Evolutionary conservation across 2,888 invertebrate genomes (phyloP), one percentile per base, ranked within the genome.

Genomic region (Microctonus aethiopoides): DNA sequence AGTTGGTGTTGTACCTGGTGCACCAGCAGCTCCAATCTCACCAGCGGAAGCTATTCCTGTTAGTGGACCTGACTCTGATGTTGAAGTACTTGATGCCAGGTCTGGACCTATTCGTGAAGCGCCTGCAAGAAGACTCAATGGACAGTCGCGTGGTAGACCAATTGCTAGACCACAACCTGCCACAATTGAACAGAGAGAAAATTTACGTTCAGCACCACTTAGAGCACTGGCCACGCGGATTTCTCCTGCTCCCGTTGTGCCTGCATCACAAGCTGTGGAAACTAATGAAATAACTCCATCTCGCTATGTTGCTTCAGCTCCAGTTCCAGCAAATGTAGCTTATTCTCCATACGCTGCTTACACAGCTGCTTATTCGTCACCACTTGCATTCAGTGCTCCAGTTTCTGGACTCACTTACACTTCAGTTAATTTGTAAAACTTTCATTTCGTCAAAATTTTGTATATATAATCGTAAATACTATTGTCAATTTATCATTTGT

Each of bases 211-310:
- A 62, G 67, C 64, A 24, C 24, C 68, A 20, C 13, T 63, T 29
- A 56, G 56, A 60, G 59, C 54, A 61, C 20, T 20, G 5, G 36
- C 72, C 60, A 57, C 61, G 57, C 56, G 72, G 70, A 52, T 67
- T 51, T 10, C 64, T 60, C 24, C 74, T 62, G 29, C 26, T 32
- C 52, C 77, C 54, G 29, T 32, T 10, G 7, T 24, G 4, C 32
- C 32, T 16, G 24, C 16, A 46, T n/a, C 16, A 16, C 2, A 56
- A 65, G 83, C 88, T 74, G 84, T 89, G 26, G 87, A 89, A 87
- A 84, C 88, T 70, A 87, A 89, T 20, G 86, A 88, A 64, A 86
- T 46, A 16, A n/a, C 46, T 16, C 7, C 16, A 46, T 4, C 89
- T 64, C 87, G 89, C n/a, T 85, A 88, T 77, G 87, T 85, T 75